Base-by-base conservation (phyloP, 1,140 invertebrate genomes). In the Scaptomyza graminum region DNA sequence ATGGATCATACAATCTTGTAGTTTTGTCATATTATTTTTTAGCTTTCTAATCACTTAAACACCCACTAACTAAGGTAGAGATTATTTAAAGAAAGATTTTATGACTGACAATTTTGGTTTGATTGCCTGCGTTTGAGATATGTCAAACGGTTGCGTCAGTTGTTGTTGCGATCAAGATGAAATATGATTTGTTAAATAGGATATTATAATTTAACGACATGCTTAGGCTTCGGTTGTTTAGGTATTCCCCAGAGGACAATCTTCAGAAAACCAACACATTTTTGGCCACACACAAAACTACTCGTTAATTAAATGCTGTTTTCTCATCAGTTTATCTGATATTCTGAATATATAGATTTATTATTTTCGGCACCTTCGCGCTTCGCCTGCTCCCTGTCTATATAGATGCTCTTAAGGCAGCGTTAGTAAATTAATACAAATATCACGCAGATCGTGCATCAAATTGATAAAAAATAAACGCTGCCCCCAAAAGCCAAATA, bases 141-240 rank as follows among this genome's bases (percentile, higher is more conserved):
- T 85, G 81, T 84, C 80, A 84, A 84, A 66, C 44, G 76, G 66
- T 85, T 84, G 80, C 76, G 73, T 85, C 73, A 80, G 68, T 67
- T 74, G 44, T 73, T 69, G 57, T 80, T 76, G 64, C 62, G 72
- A 84, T 85, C 76, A 49, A 57, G 57, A 68, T 72, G 77, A 85
- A 77, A 82, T 87, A 88, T 88, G 82, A 87, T 87, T 87, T 85
- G 79, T 75, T 63, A 64, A 77, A 87, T 85, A 75, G 78, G 60
- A 78, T 78, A 85, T 74, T 79, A 81, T 77, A 69, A 78, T 65
- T 87, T 85, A 81, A 85, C 66, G 81, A 81, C 69, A 67, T 50
- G 43, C 49, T 65, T 55, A n/a, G 46, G 61, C 37, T 12, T 39
- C n/a, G n/a, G n/a, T 12, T 39, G 11, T 31, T 31, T 31, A 7